phyloP scores from a whole-genome alignment of 2,888 invertebrate species.

The Ashinkailepas kermadecensis region DNA sequence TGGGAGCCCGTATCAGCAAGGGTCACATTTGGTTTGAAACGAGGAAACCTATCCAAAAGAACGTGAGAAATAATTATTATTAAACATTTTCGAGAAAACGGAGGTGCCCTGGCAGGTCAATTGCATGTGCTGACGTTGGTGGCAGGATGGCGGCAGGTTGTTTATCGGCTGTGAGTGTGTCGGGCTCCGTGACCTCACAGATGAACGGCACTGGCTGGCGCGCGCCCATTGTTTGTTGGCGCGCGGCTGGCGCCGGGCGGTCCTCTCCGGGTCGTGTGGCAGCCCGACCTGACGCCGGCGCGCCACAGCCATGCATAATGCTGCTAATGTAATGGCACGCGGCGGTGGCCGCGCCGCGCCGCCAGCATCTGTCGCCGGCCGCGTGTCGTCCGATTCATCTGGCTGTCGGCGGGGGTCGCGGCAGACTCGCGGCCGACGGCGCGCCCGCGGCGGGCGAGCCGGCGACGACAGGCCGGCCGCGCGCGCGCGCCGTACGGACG shows the following conservation, averaged over 20 bases:
- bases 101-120: too few species aligned
- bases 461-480: not conserved
- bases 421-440: not conserved
- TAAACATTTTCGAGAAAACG: too few species aligned
- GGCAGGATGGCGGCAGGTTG: too few species aligned
- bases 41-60: too few species aligned
- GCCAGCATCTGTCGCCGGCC: not conserved
- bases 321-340: conserved; percentile 4
- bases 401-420: not conserved
- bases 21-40: too few species aligned
- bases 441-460: not conserved
- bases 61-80: too few species aligned
- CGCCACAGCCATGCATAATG: conserved; percentile 1
- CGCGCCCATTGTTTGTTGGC: too few species aligned
- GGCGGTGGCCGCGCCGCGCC: not conserved
- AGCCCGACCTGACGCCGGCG: not conserved
- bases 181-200: too few species aligned
- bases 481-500: not conserved
- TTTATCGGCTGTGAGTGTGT: too few species aligned
- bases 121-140: too few species aligned
- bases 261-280: not conserved
- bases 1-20: too few species aligned
- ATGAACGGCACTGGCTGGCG: too few species aligned
- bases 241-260: not conserved
- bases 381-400: conserved; percentile 6